Evolutionary conservation across 2,113 vertebrate species (phyloP), one percentile per base, ranked within the genome.

Genomic region (Crotalus horridus): DNA sequence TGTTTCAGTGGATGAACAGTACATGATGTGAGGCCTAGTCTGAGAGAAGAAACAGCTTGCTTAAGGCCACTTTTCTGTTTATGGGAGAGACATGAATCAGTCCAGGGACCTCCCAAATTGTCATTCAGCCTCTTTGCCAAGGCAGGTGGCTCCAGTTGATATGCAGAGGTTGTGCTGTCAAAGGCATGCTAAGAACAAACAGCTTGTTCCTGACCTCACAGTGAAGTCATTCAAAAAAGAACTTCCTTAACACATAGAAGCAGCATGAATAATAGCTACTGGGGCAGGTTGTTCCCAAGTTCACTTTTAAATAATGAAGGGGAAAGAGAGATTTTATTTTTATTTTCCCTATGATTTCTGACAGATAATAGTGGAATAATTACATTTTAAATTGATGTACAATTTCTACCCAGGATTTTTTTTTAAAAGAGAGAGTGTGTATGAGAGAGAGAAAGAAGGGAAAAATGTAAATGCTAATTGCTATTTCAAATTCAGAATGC

Each of bases 401-500:
- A 94, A 93, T 96, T 95, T 91, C 85, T 92, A 94, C 86, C 94
- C 95, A 95, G 88, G 48, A 87, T 89, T 29, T 89, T 90, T 90
- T 89, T 43, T 3, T 54, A 48, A 55, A 88, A 85, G 12, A 85
- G n/a, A 6, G 55, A 24, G 29, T 20, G 15, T 17, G 6, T 20
- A n/a, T 11, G 55, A 29, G 64, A 33, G 69, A 81, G 33, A 81
- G 7, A 43, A 6, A 43, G 17, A 3, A 51, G 33, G 33, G 6
- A 55, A 89, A 85, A 91, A 90, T 93, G 94, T 94, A 91, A 95
- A 96, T 95, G 94, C 94, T 97, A 97, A 96, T 96, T 95, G 93
- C 95, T 96, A 92, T 96, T 97, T 96, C 92, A 90, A 93, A 95
- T 96, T 96, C 94, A 96, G 94, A 96, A 93, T 92, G 89, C 94